Conservation (phyloP, 2,797 vertebrate genomes). For the Harpagifer antarcticus region DNA sequence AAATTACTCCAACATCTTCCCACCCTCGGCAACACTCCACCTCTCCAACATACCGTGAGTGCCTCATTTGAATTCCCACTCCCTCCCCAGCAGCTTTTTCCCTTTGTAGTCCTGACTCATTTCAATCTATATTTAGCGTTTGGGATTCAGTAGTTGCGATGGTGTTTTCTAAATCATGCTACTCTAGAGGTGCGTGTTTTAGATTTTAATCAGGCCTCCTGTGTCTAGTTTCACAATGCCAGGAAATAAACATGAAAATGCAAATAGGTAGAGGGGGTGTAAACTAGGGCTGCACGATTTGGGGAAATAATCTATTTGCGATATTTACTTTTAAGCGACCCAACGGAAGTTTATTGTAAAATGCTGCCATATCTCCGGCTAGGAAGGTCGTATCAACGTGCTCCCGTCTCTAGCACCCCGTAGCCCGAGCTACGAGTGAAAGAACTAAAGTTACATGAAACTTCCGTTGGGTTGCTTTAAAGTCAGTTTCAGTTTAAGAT, state of each 20-base stretch:
- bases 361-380: too few species aligned
- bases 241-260: constrained; percentile 3
- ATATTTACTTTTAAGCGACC: too few species aligned
- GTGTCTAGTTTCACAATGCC: constrained; percentile 10
- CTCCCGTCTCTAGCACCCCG: too few species aligned
- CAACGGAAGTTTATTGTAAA: too few species aligned
- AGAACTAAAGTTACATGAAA: too few species aligned
- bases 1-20: constrained; percentile 99
- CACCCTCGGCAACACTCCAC: constrained; percentile 96
- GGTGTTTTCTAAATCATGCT: constrained; percentile 30
- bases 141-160: constrained; percentile 14
- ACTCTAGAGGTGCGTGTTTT: constrained; percentile 16
- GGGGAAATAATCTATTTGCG: too few species aligned
- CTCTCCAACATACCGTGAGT: constrained; percentile 98
- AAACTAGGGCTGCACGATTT: neutral
- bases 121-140: constrained; percentile 18
- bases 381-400: too few species aligned
- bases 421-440: too few species aligned
- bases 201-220: constrained; percentile 18
- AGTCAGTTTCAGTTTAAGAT: too few species aligned
- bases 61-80: constrained; percentile 4
- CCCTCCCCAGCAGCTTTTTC: constrained; percentile 15
- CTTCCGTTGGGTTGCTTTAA: too few species aligned
- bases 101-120: constrained; percentile 28
- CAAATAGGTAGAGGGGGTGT: neutral